A percentile compares a stretch with the other conserved stretches of the same genome.
Evolutionary conservation across 2,888 invertebrate genomes (phyloP).

Genomic region (Odontocerum albicorne): DNA sequence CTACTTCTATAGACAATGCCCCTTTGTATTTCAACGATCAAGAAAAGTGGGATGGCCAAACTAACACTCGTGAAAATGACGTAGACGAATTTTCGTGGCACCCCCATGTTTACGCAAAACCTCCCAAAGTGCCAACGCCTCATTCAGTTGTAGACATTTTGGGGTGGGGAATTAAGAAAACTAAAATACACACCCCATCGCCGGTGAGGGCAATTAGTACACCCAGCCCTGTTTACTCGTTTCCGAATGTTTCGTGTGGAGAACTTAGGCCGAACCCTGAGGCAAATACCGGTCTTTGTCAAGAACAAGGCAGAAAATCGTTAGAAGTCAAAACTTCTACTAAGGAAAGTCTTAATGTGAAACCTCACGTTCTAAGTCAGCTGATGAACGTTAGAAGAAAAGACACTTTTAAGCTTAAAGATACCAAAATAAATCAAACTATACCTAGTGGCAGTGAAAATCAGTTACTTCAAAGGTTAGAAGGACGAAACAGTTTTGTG

Average conservation of each 20-base stretch:
- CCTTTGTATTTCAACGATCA: conserved; percentile 22
- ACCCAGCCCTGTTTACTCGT: conserved; percentile 23
- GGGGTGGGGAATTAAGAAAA: conserved; percentile 53
- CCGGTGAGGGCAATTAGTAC: conserved; percentile 25
- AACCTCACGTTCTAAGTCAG: conserved; percentile 26
- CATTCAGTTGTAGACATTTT: conserved; percentile 88
- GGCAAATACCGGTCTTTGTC: conserved; percentile 1
- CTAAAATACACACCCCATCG: conserved; percentile 21
- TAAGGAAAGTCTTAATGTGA: conserved; percentile 10
- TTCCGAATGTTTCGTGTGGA: neutral
- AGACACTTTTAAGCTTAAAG: conserved; percentile 26
- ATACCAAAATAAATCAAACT: conserved; percentile 5
- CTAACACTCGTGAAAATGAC: conserved; percentile 34
- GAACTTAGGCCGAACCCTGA: conserved; percentile 16
- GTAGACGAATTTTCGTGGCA: conserved; percentile 69
- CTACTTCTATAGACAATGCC: conserved; percentile 27
- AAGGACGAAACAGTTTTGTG: conserved; percentile 1
- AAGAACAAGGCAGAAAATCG: neutral
- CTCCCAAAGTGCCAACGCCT: conserved; percentile 81
- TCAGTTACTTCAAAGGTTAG: conserved; percentile 11
- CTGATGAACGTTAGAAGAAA: conserved; percentile 31
- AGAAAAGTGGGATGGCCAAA: conserved; percentile 31
- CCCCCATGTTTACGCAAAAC: conserved; percentile 84
- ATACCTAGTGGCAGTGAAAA: neutral
- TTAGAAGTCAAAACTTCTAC: conserved; percentile 5